A percentile compares a stretch with the other conserved stretches of the same genome.
These are phyloP conservation scores for Tetheella fluctuosa DNA, from an alignment of 2,888 invertebrate species.

Conservation along the genomic window DNA sequence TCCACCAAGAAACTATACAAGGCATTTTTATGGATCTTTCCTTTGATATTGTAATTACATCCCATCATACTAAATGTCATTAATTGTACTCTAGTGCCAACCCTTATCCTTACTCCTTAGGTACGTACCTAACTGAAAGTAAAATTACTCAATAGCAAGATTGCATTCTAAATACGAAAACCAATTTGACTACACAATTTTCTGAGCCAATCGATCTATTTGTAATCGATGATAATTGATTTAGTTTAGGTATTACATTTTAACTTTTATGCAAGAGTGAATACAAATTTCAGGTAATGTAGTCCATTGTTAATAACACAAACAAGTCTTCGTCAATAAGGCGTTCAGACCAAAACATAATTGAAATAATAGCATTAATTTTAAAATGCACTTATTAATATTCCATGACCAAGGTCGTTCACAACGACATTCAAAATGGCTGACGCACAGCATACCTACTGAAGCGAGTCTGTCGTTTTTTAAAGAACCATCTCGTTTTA, in stretches of 20 bases:
- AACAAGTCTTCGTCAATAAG: not conserved
- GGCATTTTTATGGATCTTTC: too few relatives aligned
- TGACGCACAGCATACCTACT: slow-evolving; percentile 39
- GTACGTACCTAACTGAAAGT: not conserved
- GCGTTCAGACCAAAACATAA: slow-evolving; percentile 15
- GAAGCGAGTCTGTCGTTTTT: slow-evolving; percentile 34
- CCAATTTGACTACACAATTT: slow-evolving; percentile 1
- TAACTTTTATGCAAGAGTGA: slow-evolving; percentile 1
- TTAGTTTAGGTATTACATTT: not conserved
- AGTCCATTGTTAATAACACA: not conserved
- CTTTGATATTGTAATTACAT: too few relatives aligned
- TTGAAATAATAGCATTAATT: slow-evolving; percentile 13
- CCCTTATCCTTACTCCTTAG: too few relatives aligned
- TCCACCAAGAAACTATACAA: too few relatives aligned
- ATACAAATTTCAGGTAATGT: not conserved
- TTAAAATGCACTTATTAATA: slow-evolving; percentile 34
- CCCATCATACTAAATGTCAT: too few relatives aligned
- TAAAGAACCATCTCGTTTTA: slow-evolving; percentile 52
- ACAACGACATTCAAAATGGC: slow-evolving; percentile 52
- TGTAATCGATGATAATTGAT: slow-evolving; percentile 8
- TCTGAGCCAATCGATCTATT: not conserved
- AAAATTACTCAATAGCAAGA: not conserved
- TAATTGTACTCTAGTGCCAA: too few relatives aligned
- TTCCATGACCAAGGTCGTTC: slow-evolving; percentile 48
- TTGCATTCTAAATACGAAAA: slow-evolving; percentile 1